Base-by-base conservation (phyloP, 1,140 invertebrate genomes). In the Calephelis nemesis region DNA sequence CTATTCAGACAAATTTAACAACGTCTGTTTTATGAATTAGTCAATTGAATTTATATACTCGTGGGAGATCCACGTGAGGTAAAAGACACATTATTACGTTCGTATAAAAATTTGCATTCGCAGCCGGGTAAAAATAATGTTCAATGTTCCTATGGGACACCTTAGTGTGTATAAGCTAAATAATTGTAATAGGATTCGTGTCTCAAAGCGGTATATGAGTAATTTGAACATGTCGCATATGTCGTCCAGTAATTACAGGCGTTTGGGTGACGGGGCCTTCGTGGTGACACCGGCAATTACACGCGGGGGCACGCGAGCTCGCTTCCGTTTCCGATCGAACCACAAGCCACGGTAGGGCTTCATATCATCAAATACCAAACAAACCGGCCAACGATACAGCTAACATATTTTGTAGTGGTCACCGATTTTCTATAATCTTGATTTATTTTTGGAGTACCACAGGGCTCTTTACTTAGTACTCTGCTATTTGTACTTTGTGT, bases 271-370 rank as follows among this genome's bases (percentile, higher is more conserved):
- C 48, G 62, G 73, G 66, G 67, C 67, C 50, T 54, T 73, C 76
- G 81, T 75, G 72, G 81, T 83, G 84, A 84, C 86, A 85, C 77
- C 77, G 77, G 75, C 84, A 84, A 87, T 90, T 86, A 85, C 68
- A 52, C 60, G 70, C 74, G 70, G 68, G 68, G 75, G 77, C 84
- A 82, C 81, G 83, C 83, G 79, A 83, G 74, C 82, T 69, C 80
- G 76, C 82, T 90, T 88, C 86, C 86, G 88, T 79, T 87, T 88
- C 86, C 86, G 84, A 87, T 79, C 80, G 78, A 79, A 78, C 60
- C 76, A 65, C 71, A 49, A 65, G 68, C 50, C 66, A 67, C 69
- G 50, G 68, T 88, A 84, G 60, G 85, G 84, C 83, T 85, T 77
- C 76, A 60, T 65, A 65, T 60, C 68, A 79, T 76, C 67, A 69